Evolutionary conservation across 2,888 invertebrate genomes (phyloP).

Genomic region (Corbicula japonica): DNA sequence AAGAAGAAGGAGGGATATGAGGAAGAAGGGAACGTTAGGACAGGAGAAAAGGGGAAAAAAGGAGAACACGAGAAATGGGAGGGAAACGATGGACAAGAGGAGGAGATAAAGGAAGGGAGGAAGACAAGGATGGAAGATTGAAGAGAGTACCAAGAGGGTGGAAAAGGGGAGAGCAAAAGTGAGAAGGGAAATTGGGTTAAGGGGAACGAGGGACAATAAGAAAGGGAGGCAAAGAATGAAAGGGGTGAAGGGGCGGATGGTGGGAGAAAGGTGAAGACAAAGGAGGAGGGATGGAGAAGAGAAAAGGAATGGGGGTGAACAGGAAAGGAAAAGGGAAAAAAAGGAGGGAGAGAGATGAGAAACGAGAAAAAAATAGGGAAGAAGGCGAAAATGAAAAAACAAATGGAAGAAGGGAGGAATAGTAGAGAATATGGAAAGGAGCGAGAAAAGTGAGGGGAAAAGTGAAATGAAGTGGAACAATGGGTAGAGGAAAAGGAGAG

Average conservation of each 20-base stretch:
- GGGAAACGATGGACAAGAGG: slow-evolving; percentile 1
- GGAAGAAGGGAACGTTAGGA: neutral
- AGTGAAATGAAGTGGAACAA: neutral
- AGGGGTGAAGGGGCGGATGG: too few species aligned
- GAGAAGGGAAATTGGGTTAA: neutral
- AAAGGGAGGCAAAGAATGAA: too few species aligned
- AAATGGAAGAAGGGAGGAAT: neutral
- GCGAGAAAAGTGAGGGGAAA: neutral
- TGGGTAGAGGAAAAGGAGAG: neutral
- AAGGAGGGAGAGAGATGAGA: neutral
- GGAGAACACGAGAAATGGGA: neutral
- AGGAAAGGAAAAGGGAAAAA: neutral
- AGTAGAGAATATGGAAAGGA: neutral
- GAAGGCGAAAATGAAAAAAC: neutral
- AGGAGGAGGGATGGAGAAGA: neutral
- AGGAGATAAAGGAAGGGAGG: neutral
- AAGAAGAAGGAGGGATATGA: neutral
- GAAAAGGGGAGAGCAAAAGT: neutral
- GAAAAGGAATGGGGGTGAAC: neutral
- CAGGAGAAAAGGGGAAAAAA: slow-evolving; percentile 9
- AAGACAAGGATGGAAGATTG: neutral
- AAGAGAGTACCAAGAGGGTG: neutral
- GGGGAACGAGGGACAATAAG: too few species aligned
- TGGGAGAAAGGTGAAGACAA: too few species aligned
- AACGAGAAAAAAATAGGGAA: neutral